Base-by-base conservation (phyloP, 2,113 vertebrate genomes). In the Engraulis encrasicolus region DNA sequence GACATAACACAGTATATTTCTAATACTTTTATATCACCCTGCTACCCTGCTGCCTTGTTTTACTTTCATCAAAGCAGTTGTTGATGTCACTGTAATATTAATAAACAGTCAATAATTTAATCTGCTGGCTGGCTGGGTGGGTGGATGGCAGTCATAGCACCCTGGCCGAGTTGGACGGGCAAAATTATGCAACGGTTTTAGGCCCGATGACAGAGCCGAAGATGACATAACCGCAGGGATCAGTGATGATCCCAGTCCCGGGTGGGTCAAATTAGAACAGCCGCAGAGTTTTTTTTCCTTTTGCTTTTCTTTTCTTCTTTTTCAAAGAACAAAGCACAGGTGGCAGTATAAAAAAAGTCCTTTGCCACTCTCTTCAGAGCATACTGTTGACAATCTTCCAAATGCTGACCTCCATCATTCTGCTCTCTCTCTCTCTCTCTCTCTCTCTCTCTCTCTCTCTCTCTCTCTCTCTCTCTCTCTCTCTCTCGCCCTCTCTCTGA, bases 191-290 rank as follows among this genome's bases (percentile, higher is more conserved):
- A 74, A 74, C 14, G 27, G 66, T 74, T 74, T 74, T 15, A 17
- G 27, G 66, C 66, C 66, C 27, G 66, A 74, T 74, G 66, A 74
- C 9, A 74, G 66, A 34, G 31, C 66, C 12, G 66, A 74, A 2
- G 66, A 74, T 74, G 66, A 74, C 66, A 74, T 74, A 74, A 74
- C 66, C 12, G n/a, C 66, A 74, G 27, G 66, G 66, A 31, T 74
- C 66, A 74, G 66, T 31, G 31, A 31, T 74, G 66, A 74, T 74
- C 66, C 66, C 66, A 17, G 66, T 74, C 66, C 66, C 31, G 11
- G 27, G 66, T 34, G 11, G 27, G 66, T 34, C 66, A 74, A 74
- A 74, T 74, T 36, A 74, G 66, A 74, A 74, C 31, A 34, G 66
- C n/a, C n/a, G n/a, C n/a, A n/a, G n/a, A n/a, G n/a, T n/a, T n/a